phyloP scores from a whole-genome alignment of 64 coral and sea anemone species.

The Acropora tenuis region DNA sequence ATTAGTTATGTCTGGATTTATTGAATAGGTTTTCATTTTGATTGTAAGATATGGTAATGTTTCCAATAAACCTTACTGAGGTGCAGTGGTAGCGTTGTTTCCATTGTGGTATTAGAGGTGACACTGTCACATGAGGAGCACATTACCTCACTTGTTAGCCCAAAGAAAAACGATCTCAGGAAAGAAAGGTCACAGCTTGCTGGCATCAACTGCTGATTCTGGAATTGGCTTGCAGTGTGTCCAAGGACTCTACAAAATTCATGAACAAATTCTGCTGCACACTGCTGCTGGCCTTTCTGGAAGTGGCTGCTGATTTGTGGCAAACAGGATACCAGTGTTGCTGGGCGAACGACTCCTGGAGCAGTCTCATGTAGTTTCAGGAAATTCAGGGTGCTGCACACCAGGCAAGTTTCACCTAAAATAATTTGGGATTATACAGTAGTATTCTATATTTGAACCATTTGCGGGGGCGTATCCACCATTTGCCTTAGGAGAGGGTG shows the following conservation, averaged over 20 bases:
- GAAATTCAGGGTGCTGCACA: constrained; percentile 19
- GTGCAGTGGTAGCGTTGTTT: no score
- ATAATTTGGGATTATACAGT: not conserved
- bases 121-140: not conserved
- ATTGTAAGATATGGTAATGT: no score
- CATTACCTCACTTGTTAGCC: constrained; percentile 24
- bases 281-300: constrained; percentile 39
- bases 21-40: no score
- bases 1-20: no score
- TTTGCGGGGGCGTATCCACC: no score
- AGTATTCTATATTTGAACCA: no score
- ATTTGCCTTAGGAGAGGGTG: no score
- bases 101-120: no score
- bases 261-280: constrained; percentile 47
- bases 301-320: constrained; percentile 11
- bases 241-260: constrained; percentile 19
- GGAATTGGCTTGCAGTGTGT: not conserved
- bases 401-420: constrained; percentile 6
- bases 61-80: no score
- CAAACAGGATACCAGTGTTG: constrained; percentile 21
- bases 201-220: not conserved
- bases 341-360: constrained; percentile 23
- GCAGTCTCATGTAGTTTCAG: constrained; percentile 20
- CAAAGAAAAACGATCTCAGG: constrained; percentile 33
- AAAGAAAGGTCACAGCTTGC: constrained; percentile 13